phyloP scores from a whole-genome alignment of 2,113 vertebrate genomes.

The Furnarius figulus region DNA sequence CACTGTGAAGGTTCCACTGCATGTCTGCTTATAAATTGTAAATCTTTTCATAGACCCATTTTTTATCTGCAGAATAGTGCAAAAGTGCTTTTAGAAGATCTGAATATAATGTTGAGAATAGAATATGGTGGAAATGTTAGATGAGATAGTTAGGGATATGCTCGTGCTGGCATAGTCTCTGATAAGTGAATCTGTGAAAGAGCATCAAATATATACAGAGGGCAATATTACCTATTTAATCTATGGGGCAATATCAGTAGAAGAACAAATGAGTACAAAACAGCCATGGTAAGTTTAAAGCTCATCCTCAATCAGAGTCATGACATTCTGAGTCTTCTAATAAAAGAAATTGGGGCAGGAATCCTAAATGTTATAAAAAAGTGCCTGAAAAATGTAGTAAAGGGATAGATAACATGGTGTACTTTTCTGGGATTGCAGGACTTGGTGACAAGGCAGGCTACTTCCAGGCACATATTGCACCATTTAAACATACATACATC shows the following conservation, averaged over 20 bases:
- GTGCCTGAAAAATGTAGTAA: neutral
- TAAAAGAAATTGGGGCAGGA: neutral
- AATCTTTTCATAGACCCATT: neutral
- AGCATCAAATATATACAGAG: neutral
- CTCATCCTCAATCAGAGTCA: neutral
- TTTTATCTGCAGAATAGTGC: neutral
- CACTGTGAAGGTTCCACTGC: neutral
- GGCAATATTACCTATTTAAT: neutral
- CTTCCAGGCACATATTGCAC: neutral
- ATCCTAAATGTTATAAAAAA: neutral
- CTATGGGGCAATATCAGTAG: neutral
- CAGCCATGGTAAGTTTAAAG: neutral
- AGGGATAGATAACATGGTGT: neutral
- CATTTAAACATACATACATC: neutral
- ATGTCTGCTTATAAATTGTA: neutral
- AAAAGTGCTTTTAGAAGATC: neutral
- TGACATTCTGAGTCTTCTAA: neutral
- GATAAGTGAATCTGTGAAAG: neutral
- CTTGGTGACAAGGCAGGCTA: neutral
- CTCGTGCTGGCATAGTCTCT: neutral
- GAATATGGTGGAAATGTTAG: neutral
- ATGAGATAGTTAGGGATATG: neutral
- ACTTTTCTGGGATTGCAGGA: neutral
- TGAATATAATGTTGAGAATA: neutral
- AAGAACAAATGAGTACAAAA: neutral